phyloP scores from a whole-genome alignment of 2,888 invertebrate species.

The Omphaloscelis lunosa region DNA sequence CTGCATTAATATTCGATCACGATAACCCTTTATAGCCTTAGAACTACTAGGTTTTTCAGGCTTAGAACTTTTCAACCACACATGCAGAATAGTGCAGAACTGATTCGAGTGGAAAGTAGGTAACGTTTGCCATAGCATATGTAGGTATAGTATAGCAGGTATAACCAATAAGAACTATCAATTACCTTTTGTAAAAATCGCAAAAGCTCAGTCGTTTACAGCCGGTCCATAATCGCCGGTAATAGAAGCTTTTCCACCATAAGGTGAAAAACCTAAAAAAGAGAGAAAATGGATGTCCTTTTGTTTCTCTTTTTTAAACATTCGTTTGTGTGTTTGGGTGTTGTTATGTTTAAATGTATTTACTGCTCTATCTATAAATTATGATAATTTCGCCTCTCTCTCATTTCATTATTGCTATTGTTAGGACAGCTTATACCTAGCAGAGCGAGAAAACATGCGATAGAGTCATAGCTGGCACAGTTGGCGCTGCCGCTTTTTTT shows the following conservation, averaged over 20 bases:
- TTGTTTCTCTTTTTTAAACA: background rate
- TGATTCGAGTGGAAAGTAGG: background rate
- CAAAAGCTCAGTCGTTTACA: background rate
- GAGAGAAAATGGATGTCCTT: background rate
- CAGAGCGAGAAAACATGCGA: constrained; percentile 21
- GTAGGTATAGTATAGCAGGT: background rate
- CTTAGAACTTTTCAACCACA: background rate
- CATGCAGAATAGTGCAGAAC: background rate
- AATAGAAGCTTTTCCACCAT: background rate
- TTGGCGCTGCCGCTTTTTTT: constrained; percentile 63
- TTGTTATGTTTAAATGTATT: background rate
- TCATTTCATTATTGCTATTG: background rate
- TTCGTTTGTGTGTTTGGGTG: background rate
- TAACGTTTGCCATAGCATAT: background rate
- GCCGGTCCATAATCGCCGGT: background rate
- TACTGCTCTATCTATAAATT: background rate
- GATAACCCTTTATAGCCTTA: background rate
- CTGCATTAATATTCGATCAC: background rate
- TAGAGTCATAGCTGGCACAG: constrained; percentile 31
- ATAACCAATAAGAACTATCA: background rate
- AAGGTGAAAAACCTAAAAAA: too few relatives aligned
- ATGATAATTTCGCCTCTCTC: background rate
- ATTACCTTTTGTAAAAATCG: background rate
- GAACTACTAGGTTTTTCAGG: background rate
- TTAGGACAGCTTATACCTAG: constrained; percentile 2